These are phyloP conservation scores for Drosophila cracens DNA, from an alignment of 2,888 invertebrate genomes.

Conservation along the genomic window DNA sequence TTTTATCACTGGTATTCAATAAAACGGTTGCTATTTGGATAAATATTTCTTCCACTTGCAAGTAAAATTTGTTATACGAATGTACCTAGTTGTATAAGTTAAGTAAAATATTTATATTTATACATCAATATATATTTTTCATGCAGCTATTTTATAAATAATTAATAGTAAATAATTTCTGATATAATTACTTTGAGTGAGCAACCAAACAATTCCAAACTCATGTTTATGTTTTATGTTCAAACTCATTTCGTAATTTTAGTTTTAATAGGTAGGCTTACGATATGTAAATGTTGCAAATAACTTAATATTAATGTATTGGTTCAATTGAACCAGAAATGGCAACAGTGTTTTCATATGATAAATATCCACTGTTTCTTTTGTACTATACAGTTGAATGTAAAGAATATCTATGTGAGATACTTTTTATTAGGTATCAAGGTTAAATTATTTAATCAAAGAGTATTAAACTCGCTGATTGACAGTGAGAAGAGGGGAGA, in stretches of 20 bases:
- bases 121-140: background rate
- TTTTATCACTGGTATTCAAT: background rate
- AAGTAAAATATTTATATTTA: background rate
- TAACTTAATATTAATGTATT: background rate
- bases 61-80: background rate
- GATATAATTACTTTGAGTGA: background rate
- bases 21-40: background rate
- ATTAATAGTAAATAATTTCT: background rate
- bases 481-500: background rate
- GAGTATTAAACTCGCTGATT: background rate
- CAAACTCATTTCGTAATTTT: background rate
- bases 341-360: background rate
- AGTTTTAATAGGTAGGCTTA: background rate
- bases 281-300: background rate
- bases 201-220: background rate
- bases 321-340: background rate
- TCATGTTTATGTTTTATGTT: background rate
- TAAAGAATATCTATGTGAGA: background rate
- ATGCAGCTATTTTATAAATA: background rate
- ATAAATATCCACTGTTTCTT: background rate
- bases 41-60: background rate
- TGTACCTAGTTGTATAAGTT: background rate
- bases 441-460: slow-evolving; percentile 4
- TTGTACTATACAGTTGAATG: background rate
- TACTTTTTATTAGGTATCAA: background rate